Percentiles rank a stretch among this genome's conserved stretches.
Evolutionary conservation across 2,888 invertebrate species (phyloP).

Genomic region (Drosophila affinis): DNA sequence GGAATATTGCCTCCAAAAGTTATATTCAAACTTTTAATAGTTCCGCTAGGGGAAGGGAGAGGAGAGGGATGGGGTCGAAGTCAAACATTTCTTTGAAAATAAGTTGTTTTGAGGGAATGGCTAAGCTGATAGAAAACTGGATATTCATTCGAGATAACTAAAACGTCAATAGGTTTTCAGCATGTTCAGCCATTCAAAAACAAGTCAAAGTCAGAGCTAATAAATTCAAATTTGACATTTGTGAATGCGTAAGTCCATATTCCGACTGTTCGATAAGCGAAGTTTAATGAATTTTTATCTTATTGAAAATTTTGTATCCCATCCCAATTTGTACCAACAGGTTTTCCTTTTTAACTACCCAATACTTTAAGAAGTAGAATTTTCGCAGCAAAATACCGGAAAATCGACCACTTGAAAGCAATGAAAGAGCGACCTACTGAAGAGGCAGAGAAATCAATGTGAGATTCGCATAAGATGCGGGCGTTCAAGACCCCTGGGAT

Average conservation of each 20-base stretch:
- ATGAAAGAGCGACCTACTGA: conserved; percentile 27
- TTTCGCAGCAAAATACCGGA: conserved; percentile 17
- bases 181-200: too few species aligned
- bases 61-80: neutral
- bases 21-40: conserved; percentile 30
- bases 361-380: conserved; percentile 24
- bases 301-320: neutral
- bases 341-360: neutral
- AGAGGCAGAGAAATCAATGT: conserved; percentile 38
- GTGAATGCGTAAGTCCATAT: too few species aligned
- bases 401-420: conserved; percentile 33
- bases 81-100: conserved; percentile 14
- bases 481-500: conserved; percentile 18
- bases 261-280: too few species aligned
- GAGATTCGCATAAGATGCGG: conserved; percentile 43
- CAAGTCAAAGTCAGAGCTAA: neutral
- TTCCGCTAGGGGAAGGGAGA: neutral
- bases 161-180: neutral
- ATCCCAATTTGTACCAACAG: conserved; percentile 17
- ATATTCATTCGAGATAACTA: neutral
- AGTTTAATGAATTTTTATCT: too few species aligned
- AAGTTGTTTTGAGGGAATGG: neutral
- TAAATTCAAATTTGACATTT: too few species aligned
- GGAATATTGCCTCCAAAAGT: conserved; percentile 27
- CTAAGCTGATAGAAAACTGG: neutral